Base-by-base conservation (phyloP, 2,113 vertebrate genomes). In the Chinchilla lanigera region DNA sequence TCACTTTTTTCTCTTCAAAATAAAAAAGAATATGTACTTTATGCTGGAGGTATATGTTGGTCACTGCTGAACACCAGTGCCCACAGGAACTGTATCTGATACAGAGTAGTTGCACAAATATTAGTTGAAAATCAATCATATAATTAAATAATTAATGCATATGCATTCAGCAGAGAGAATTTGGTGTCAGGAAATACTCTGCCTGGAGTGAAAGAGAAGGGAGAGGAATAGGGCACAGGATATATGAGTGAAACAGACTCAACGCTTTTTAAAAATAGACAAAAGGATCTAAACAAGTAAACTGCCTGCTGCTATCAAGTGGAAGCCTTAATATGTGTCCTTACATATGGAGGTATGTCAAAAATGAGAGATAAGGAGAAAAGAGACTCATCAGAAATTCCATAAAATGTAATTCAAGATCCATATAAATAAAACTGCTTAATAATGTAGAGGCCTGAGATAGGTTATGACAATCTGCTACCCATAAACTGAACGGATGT, bases 201-300 rank as follows among this genome's bases (percentile, higher is more conserved):
- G 12, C 86, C 20, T 82, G 2, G 4, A 1, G 2, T 56, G 9
- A 86, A 28, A 16, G 20, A n/a, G 33, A 92, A 82, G 35, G 44
- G 38, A 3, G 24, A 30, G 54, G 14, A 58, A 63, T 6, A 44
- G 17, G 52, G 73, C 14, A 38, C 10, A 54, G 38, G 63, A 54
- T 38, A 22, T 86, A 65, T 80, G 71, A 38, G 19, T 73, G 67
- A 88, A 19, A 3, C 33, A 75, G 7, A 60, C 12, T 83, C 63
- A 56, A 61, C 9, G n/a, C 69, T 90, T 92, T 52, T 86, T 13
- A 60, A 22, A 97, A 95, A 94, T 3, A 94, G 7, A 16, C 65
- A 3, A 71, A 84, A 80, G 50, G 11, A 30, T 28, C 50, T 28
- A 47, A 44, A 35, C 35, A 82, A 92, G 33, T 81, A 84, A 93